Percentiles rank a stretch among this genome's conserved stretches.
phyloP scores from a whole-genome alignment of 2,113 vertebrate genomes.

The Pluvianellus socialis region DNA sequence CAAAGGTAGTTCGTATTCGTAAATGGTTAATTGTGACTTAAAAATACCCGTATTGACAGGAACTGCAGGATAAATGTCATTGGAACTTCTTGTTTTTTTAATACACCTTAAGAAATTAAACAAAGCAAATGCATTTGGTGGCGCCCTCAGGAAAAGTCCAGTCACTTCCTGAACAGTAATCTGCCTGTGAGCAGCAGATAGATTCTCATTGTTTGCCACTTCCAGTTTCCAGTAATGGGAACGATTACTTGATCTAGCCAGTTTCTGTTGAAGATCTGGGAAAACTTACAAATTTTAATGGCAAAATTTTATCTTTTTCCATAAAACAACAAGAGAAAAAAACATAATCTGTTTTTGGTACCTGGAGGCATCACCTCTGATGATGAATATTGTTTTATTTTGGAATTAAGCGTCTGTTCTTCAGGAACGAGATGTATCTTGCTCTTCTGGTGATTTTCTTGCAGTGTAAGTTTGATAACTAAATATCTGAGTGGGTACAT shows the following conservation, averaged over 20 bases:
- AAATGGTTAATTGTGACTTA: slow-evolving; percentile 7
- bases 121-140: slow-evolving; percentile 71
- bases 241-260: slow-evolving; percentile 72
- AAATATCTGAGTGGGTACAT: not conserved
- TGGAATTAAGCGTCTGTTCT: not conserved
- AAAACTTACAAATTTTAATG: slow-evolving; percentile 32
- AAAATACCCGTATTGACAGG: slow-evolving; percentile 36
- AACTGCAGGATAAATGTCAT: slow-evolving; percentile 57
- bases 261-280: not conserved
- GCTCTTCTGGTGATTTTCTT: slow-evolving; percentile 63
- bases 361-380: slow-evolving; percentile 24
- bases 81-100: slow-evolving; percentile 51
- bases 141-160: slow-evolving; percentile 77
- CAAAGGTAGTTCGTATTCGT: not conserved
- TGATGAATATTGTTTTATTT: slow-evolving; percentile 45
- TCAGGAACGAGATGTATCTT: slow-evolving; percentile 62
- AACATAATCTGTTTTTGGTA: not conserved
- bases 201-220: slow-evolving; percentile 75
- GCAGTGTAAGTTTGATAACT: slow-evolving; percentile 71
- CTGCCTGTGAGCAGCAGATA: slow-evolving; percentile 71
- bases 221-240: slow-evolving; percentile 78
- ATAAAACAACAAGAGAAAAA: not conserved
- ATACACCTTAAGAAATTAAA: slow-evolving; percentile 73
- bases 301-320: not conserved
- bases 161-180: slow-evolving; percentile 82